phyloP scores from a whole-genome alignment of 1,140 invertebrate species.

The Sminthurinus signatus region DNA sequence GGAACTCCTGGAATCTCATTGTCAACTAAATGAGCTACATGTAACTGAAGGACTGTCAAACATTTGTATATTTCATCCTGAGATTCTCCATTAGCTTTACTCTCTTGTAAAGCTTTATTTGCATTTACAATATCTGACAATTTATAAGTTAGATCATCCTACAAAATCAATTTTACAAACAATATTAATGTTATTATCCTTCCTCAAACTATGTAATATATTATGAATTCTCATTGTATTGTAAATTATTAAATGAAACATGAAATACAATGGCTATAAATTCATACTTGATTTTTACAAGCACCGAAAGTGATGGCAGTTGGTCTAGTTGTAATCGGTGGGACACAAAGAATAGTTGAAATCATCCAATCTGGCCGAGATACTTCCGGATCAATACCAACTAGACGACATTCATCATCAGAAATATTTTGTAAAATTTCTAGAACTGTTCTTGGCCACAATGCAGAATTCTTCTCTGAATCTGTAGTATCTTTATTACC shows the following conservation, averaged over 20 bases:
- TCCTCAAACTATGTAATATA: too few relatives aligned
- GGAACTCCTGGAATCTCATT: slow-evolving; percentile 99
- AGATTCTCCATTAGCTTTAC: slow-evolving; percentile 92
- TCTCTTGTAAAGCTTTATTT: slow-evolving; percentile 92
- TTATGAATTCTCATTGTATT: too few relatives aligned
- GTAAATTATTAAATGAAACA: too few relatives aligned
- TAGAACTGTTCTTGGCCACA: slow-evolving; percentile 75
- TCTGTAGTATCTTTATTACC: slow-evolving; percentile 97
- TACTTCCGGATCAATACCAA: slow-evolving; percentile 94
- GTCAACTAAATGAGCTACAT: slow-evolving; percentile 95
- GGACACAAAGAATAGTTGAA: slow-evolving; percentile 92
- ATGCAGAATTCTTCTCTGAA: slow-evolving; percentile 86
- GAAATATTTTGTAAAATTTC: slow-evolving; percentile 32
- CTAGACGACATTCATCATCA: slow-evolving; percentile 92
- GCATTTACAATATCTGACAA: slow-evolving; percentile 97
- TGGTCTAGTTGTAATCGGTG: slow-evolving; percentile 82
- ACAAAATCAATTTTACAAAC: background rate
- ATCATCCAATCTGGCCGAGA: slow-evolving; percentile 99
- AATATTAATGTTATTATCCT: too few relatives aligned
- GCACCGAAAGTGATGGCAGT: slow-evolving; percentile 99
- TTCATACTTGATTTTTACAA: slow-evolving; percentile 74
- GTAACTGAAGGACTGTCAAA: slow-evolving; percentile 97
- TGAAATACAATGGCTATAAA: too few relatives aligned
- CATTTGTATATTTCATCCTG: slow-evolving; percentile 95
- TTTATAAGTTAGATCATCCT: slow-evolving; percentile 91